Conservation (phyloP, 2,888 invertebrate genomes). For the Linyphia triangularis region DNA sequence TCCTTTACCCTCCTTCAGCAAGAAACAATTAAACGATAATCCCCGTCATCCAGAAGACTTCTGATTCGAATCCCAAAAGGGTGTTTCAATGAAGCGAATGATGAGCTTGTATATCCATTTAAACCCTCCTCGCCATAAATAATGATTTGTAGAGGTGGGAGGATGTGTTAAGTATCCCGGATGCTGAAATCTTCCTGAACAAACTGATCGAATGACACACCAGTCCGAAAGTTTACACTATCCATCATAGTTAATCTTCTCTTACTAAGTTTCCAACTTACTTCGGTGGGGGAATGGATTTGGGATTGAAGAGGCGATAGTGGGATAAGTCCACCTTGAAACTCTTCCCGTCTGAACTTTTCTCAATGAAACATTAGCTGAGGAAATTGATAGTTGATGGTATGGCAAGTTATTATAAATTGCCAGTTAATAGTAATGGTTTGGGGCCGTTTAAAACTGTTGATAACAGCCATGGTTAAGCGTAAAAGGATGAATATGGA, state of each 20-base stretch:
- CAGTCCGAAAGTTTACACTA: slow-evolving; percentile 23
- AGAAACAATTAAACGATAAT: no score
- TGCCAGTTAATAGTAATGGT: no score
- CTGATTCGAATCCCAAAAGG: background rate
- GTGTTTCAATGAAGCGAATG: background rate
- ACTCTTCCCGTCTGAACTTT: no score
- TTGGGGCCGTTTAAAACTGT: no score
- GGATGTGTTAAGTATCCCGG: background rate
- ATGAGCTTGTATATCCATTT: background rate
- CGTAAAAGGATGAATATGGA: no score
- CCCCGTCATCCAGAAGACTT: no score
- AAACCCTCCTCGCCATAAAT: slow-evolving; percentile 14
- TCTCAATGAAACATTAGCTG: no score
- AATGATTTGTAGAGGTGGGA: slow-evolving; percentile 12
- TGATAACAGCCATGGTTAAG: no score
- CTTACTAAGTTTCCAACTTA: slow-evolving; percentile 27
- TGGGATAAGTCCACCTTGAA: slow-evolving; percentile 11
- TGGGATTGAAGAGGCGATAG: background rate
- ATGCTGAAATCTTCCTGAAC: background rate
- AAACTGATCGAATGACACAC: slow-evolving; percentile 42
- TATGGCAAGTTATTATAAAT: no score
- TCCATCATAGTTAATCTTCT: slow-evolving; percentile 44
- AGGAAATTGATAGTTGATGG: no score
- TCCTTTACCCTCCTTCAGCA: no score
- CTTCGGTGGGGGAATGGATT: background rate